Conservation (phyloP, 37 sponge, comb jelly and placozoan genomes). For the Eunapius fragilis region DNA sequence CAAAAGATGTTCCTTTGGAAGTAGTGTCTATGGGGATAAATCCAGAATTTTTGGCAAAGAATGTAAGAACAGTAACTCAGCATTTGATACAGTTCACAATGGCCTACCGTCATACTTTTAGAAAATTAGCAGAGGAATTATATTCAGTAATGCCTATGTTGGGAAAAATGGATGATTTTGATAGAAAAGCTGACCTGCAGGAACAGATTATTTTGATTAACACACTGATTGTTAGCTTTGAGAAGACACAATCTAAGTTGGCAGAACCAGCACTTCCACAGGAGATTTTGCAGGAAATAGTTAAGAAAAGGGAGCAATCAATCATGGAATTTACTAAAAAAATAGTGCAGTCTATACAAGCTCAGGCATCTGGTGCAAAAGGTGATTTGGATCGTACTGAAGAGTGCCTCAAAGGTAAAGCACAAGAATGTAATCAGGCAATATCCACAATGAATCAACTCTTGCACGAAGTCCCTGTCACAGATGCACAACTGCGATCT, state of each 20-base stretch:
- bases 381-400: background rate
- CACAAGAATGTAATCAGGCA: background rate
- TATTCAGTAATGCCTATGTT: background rate
- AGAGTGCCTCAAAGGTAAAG: background rate
- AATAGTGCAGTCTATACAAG: no score
- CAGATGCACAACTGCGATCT: background rate
- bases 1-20: background rate
- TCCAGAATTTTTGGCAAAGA: background rate
- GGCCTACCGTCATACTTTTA: background rate
- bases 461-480: background rate
- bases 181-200: background rate
- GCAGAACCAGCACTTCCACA: background rate
- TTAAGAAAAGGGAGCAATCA: no score
- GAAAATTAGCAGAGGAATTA: background rate
- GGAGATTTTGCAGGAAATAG: no score
- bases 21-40: background rate
- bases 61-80: background rate
- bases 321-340: no score
- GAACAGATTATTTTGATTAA: background rate
- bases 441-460: background rate
- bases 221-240: background rate
- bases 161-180: background rate
- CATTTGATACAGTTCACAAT: background rate
- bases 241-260: background rate
- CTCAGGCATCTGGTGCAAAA: no score